Base-by-base conservation (phyloP, 2,797 vertebrate genomes). In the Phylloscopus collybita region DNA sequence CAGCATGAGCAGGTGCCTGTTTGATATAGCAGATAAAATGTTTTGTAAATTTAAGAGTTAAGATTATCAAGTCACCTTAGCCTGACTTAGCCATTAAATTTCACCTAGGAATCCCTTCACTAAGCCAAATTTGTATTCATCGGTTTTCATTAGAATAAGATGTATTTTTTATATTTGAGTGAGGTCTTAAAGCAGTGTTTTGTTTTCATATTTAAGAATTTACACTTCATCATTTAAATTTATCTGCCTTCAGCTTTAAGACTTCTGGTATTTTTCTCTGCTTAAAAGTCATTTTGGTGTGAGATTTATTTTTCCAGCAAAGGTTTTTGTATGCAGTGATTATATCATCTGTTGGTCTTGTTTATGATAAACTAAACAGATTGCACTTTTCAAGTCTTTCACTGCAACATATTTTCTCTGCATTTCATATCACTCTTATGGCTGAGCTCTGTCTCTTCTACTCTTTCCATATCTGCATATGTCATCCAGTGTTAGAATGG, bases 351-450 rank as follows among this genome's bases (percentile, higher is more conserved):
- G 67, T 85, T 90, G 74, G 38, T 95, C 84, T 93, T 95, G 90
- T 94, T 93, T 95, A 49, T 30, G 71, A 65, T 94, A 93, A 94
- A 84, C 73, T 69, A 73, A 96, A 95, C 90, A 95, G 88, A 95
- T 95, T 95, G 93, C 65, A 71, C 93, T 95, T 95, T 95, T 96
- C 80, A 93, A 79, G 90, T 67, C 83, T 93, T 86, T 71, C 45
- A 45, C 67, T 92, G 50, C 53, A 91, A 80, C 56, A 47, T 93
- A 83, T 94, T 95, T 94, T 91, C 78, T 76, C 34, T 71, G 67
- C 81, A 80, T 93, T 94, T 82, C 60, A 1, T 92, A 54, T 67
- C 34, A 44, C 50, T 92, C 73, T 45, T 76, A 44, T 36, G 59
- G 6, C 57, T 87, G 64, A 87, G 61, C 60, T 93, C n/a, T 83